These are phyloP conservation scores for Cantharis rufa DNA, from an alignment of 2,888 invertebrate genomes.

Conservation along the genomic window DNA sequence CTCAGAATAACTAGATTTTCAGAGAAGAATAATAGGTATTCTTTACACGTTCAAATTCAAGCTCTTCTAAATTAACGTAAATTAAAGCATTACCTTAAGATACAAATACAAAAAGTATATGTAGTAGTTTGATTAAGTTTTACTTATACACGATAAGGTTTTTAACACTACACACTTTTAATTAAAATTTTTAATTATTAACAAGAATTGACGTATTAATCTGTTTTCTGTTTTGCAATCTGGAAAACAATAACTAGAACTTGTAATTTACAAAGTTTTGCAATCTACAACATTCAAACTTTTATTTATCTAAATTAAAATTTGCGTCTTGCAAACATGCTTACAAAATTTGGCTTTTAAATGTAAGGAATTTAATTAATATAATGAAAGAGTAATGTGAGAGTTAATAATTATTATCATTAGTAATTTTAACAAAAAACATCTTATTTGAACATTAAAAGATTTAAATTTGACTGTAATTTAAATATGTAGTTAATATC, in stretches of 20 bases:
- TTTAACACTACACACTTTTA: neutral
- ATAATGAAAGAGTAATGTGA: neutral
- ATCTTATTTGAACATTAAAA: too few species aligned
- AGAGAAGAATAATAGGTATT: constrained; percentile 41
- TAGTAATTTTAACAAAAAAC: neutral
- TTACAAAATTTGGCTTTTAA: neutral
- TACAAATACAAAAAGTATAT: neutral
- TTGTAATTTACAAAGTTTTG: neutral
- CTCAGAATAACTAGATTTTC: constrained; percentile 48
- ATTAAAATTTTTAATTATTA: neutral
- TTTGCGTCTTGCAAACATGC: neutral
- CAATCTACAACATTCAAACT: neutral
- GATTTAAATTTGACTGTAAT: too few species aligned
- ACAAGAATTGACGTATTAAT: neutral
- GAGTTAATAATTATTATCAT: neutral
- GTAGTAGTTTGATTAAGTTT: neutral
- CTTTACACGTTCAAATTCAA: constrained; percentile 46
- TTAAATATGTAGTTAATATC: too few species aligned
- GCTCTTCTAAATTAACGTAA: constrained; percentile 49
- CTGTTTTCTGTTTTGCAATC: neutral
- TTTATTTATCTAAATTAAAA: neutral
- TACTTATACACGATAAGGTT: neutral
- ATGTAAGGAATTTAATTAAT: neutral
- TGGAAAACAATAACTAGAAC: neutral
- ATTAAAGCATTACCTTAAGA: constrained; percentile 40